These are phyloP conservation scores for Seladonia tumulorum DNA, from an alignment of 2,888 invertebrate genomes.

Conservation along the genomic window DNA sequence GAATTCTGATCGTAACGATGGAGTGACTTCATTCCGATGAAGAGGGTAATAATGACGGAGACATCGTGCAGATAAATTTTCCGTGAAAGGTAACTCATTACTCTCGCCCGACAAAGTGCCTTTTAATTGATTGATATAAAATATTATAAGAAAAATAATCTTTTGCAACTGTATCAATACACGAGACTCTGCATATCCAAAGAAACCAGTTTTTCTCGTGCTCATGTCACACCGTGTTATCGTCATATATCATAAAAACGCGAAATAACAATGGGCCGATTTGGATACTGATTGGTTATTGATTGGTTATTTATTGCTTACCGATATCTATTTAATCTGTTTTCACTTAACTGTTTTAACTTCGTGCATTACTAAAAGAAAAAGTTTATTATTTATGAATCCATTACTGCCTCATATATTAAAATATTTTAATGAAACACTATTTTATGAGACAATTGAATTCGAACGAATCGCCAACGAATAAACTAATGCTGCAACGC, in stretches of 20 bases:
- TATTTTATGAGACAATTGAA: background rate
- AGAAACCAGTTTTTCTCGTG: background rate
- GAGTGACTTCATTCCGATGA: background rate
- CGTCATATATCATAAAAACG: background rate
- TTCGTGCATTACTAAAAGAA: background rate
- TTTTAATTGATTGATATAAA: background rate
- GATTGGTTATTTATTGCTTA: background rate
- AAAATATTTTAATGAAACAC: background rate
- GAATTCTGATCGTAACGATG: conserved; percentile 2
- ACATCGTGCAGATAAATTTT: background rate
- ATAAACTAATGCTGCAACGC: background rate
- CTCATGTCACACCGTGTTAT: background rate
- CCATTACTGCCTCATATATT: background rate
- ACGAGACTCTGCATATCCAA: background rate
- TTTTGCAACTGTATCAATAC: background rate
- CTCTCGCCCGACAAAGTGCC: background rate
- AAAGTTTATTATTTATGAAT: background rate
- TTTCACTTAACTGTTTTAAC: background rate
- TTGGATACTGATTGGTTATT: background rate
- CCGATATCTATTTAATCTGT: background rate
- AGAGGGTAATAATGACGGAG: background rate
- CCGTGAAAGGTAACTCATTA: background rate
- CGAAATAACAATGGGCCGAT: background rate
- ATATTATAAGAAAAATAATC: background rate
- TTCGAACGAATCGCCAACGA: background rate